These are phyloP conservation scores for Drosophila mauritiana DNA, from an alignment of 1,140 invertebrate genomes.

Conservation along the genomic window DNA sequence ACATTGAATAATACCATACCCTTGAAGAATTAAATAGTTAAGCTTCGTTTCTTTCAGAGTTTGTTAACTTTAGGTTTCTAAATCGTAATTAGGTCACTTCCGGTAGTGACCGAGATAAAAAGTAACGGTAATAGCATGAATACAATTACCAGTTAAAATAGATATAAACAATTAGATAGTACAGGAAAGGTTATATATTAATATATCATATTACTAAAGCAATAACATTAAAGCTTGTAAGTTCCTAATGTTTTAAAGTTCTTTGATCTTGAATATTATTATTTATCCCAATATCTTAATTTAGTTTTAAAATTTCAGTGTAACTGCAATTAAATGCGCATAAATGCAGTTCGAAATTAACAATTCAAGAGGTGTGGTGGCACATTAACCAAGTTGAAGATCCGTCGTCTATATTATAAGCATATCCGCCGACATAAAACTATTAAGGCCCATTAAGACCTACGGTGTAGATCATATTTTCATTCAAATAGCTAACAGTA, in stretches of 20 bases:
- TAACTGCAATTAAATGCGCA: slow-evolving; percentile 13
- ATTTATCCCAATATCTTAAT: background rate
- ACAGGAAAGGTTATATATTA: too few relatives aligned
- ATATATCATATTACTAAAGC: background rate
- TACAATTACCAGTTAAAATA: too few relatives aligned
- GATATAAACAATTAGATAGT: too few relatives aligned
- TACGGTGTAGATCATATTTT: background rate
- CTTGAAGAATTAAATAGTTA: too few relatives aligned
- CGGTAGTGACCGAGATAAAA: background rate
- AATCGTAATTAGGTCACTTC: background rate
- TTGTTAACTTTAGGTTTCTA: background rate
- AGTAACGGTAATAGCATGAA: background rate
- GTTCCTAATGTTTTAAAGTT: too few relatives aligned
- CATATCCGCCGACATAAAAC: slow-evolving; percentile 10
- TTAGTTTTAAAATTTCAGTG: background rate
- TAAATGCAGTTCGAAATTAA: slow-evolving; percentile 23
- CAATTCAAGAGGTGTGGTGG: slow-evolving; percentile 19
- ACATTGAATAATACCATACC: too few relatives aligned
- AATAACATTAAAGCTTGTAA: background rate
- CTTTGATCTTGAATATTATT: too few relatives aligned
- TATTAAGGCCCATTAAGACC: background rate
- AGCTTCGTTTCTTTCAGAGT: background rate
- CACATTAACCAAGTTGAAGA: slow-evolving; percentile 34
- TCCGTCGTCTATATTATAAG: slow-evolving; percentile 6
- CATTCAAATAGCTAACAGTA: background rate